These are phyloP conservation scores for Meiosimyza platycephala DNA, from an alignment of 2,888 invertebrate species.

Conservation along the genomic window DNA sequence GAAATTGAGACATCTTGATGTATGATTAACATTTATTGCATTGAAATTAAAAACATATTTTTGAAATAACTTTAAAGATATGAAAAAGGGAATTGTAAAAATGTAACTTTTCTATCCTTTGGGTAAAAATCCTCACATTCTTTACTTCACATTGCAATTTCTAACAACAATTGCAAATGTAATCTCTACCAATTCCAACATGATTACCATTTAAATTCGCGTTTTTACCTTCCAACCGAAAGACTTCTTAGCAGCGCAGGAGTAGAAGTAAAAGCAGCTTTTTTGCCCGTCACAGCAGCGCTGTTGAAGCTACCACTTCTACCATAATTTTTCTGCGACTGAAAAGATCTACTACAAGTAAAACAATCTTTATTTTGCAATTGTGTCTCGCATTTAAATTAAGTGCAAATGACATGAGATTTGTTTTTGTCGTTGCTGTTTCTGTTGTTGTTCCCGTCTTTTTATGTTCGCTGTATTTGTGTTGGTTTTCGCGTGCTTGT, in stretches of 20 bases:
- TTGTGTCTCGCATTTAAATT: constrained; percentile 67
- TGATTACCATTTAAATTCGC: constrained; percentile 23
- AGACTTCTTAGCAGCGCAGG: not conserved
- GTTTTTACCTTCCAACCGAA: not conserved
- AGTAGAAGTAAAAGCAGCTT: constrained; percentile 5
- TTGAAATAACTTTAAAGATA: too few species aligned
- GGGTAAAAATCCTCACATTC: too few species aligned
- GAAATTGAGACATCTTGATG: too few species aligned
- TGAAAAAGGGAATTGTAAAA: too few species aligned
- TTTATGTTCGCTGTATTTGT: not conserved
- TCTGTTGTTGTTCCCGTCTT: not conserved
- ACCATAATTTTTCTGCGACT: not conserved
- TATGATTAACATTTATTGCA: too few species aligned
- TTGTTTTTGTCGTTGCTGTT: constrained; percentile 43
- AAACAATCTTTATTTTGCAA: constrained; percentile 50
- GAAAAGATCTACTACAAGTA: constrained; percentile 35
- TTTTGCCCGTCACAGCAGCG: constrained; percentile 21
- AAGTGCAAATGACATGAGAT: constrained; percentile 67
- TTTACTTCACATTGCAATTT: not conserved
- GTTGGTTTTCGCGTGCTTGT: constrained; percentile 20
- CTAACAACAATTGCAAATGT: not conserved
- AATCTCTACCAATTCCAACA: constrained; percentile 22
- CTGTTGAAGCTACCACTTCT: constrained; percentile 21
- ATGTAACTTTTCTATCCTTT: too few species aligned
- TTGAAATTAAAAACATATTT: too few species aligned